These are phyloP conservation scores for Gasterosteus nipponicus DNA, from an alignment of 2,113 vertebrate species.

Conservation along the genomic window DNA sequence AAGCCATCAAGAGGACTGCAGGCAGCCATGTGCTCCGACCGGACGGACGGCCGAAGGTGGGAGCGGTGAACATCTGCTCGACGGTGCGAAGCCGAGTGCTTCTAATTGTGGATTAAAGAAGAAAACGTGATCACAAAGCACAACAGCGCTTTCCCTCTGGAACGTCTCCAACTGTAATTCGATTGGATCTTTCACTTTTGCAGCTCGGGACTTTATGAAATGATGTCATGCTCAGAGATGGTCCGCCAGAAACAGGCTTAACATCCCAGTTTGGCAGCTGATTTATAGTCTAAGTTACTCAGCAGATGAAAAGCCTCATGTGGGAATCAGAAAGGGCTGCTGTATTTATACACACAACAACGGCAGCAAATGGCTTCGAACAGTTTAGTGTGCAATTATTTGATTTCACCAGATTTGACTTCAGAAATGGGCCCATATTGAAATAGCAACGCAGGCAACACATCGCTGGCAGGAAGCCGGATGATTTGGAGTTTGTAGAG, in stretches of 20 bases:
- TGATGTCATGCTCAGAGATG: constrained; percentile 10
- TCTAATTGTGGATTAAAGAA: constrained; percentile 45
- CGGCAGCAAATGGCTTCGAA: constrained; percentile 7
- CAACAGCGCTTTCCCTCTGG: constrained; percentile 18
- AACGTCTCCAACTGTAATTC: constrained; percentile 37
- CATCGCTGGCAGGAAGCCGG: constrained; percentile 15
- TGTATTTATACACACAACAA: neutral
- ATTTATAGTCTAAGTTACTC: neutral
- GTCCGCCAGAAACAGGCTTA: neutral
- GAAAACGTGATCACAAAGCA: constrained; percentile 37
- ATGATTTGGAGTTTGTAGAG: constrained; percentile 10
- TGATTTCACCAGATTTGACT: neutral
- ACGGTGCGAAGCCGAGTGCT: constrained; percentile 30
- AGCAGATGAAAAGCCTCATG: neutral
- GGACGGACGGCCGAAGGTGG: constrained; percentile 4
- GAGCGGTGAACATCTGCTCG: constrained; percentile 11
- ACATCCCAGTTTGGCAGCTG: neutral
- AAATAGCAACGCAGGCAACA: neutral
- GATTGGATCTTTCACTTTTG: constrained; percentile 2
- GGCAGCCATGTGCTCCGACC: constrained; percentile 63
- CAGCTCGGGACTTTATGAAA: neutral
- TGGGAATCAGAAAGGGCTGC: neutral
- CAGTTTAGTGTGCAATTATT: neutral
- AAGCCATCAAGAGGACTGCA: constrained; percentile 66
- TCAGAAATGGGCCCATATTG: neutral